Percentiles rank a stretch among this genome's conserved stretches.
Conservation (phyloP, 2,888 invertebrate species). For the Drosophila ochracea region DNA sequence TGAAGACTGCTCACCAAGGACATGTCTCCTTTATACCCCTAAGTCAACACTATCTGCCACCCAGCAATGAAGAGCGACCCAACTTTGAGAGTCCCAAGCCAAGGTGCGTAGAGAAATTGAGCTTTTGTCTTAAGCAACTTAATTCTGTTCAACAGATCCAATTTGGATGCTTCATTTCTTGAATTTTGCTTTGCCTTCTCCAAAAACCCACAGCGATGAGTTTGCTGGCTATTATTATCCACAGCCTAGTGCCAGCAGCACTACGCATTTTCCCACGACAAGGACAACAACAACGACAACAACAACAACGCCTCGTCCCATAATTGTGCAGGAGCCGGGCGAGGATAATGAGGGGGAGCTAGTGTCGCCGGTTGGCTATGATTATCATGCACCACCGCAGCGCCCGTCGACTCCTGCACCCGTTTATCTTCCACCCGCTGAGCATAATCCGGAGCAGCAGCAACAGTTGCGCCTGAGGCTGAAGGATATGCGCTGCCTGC, state of each 20-base stretch:
- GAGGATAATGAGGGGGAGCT: conserved; percentile 48
- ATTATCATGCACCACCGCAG: conserved; percentile 70
- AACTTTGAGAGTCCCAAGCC: conserved; percentile 76
- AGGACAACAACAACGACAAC: conserved; percentile 51
- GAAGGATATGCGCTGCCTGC: conserved; percentile 84
- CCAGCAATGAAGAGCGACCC: conserved; percentile 70
- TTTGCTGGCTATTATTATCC: conserved; percentile 72
- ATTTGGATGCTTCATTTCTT: no score
- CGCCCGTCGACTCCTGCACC: conserved; percentile 74
- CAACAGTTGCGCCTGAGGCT: conserved; percentile 77
- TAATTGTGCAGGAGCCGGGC: conserved; percentile 74
- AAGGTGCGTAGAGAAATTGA: conserved; percentile 46
- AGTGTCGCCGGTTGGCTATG: conserved; percentile 64
- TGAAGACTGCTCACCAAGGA: conserved; percentile 50
- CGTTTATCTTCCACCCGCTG: conserved; percentile 63
- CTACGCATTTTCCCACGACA: conserved; percentile 28
- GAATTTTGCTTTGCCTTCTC: not conserved
- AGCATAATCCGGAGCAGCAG: conserved; percentile 15
- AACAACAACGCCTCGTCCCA: conserved; percentile 62
- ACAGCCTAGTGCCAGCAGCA: conserved; percentile 51
- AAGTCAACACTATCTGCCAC: conserved; percentile 76
- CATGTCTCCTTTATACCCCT: conserved; percentile 81
- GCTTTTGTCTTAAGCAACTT: not conserved
- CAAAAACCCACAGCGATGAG: conserved; percentile 46
- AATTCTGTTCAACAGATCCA: not conserved